Evolutionary conservation across 2,797 vertebrate genomes (phyloP), one percentile per base, ranked within the genome.

Genomic region (Argya squamiceps): DNA sequence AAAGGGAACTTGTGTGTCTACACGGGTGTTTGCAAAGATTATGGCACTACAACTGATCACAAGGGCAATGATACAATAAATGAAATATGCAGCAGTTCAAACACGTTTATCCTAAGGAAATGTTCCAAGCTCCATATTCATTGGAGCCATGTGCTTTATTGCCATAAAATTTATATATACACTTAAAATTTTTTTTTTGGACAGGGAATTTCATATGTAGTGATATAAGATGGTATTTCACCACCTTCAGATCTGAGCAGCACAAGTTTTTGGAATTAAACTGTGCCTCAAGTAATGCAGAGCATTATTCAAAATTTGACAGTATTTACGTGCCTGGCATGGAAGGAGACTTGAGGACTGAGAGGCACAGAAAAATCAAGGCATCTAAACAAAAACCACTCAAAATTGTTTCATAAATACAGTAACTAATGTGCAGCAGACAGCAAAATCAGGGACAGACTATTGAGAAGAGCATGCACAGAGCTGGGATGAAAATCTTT

Each of bases 391-490:
- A 44, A 55, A 88, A 84, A 4, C 0, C 10, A 70, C 26, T 76
- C 14, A 24, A 37, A 94, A 67, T 24, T 60, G 22, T 52, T 78
- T 59, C 53, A 41, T 10, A 73, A 82, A 56, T 14, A 59, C 26
- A 64, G 30, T 14, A 67, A 49, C 29, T 18, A 39, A 20, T 26
- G 14, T 17, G 3, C 4, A 52, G 23, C 49, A 70, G 62, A 58
- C 37, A 88, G 29, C 39, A 69, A 81, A 84, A 32, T 37, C 41
- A 29, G 32, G 24, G 22, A n/a, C 30, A 70, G 52, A 36, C 17
- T 49, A 27, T 3, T 43, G 8, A 56, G 5, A 39, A 50, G 19
- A 2, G 0, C 1, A 3, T 29, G 44, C 18, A 6, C 22, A 23
- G 56, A 24, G 39, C 36, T 55, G 27, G 24, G 30, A 58, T 20